Conservation (phyloP, 2,888 invertebrate species). For the Cephus sareptanus region DNA sequence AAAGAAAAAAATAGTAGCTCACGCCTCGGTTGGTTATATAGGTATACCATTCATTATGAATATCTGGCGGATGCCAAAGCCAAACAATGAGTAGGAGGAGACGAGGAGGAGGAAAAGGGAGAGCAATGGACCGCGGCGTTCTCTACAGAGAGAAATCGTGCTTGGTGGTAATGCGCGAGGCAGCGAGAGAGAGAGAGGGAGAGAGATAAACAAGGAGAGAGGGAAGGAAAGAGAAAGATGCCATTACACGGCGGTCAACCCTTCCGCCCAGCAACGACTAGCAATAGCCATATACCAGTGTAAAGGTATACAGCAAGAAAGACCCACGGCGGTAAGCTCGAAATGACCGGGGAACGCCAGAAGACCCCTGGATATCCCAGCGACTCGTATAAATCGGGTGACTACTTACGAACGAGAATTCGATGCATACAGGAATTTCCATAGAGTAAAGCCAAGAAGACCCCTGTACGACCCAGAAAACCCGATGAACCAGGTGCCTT, state of each 20-base stretch:
- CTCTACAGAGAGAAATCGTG: not conserved
- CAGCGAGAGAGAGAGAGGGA: not conserved
- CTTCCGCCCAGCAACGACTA: not conserved
- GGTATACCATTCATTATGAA: conserved; percentile 11
- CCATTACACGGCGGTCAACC: not conserved
- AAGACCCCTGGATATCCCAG: not conserved
- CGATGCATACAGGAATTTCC: not conserved
- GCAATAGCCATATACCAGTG: not conserved
- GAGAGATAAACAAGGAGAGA: not conserved
- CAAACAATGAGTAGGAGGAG: not conserved
- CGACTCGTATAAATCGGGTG: not conserved
- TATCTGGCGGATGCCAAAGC: conserved; percentile 1
- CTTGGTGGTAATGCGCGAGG: not conserved
- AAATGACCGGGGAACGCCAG: not conserved
- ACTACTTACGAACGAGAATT: not conserved
- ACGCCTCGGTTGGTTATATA: not conserved
- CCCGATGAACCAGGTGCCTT: not conserved
- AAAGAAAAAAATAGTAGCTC: not conserved
- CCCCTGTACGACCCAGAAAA: not conserved
- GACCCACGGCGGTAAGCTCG: not conserved
- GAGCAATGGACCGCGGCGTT: not conserved
- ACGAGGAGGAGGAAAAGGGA: not conserved
- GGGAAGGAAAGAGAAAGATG: not conserved
- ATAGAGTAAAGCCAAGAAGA: not conserved
- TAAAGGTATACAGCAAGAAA: not conserved